A percentile compares a stretch with the other conserved stretches of the same genome.
These are phyloP conservation scores for Nycticorax nycticorax DNA, from an alignment of 2,113 vertebrate genomes.

Conservation along the genomic window DNA sequence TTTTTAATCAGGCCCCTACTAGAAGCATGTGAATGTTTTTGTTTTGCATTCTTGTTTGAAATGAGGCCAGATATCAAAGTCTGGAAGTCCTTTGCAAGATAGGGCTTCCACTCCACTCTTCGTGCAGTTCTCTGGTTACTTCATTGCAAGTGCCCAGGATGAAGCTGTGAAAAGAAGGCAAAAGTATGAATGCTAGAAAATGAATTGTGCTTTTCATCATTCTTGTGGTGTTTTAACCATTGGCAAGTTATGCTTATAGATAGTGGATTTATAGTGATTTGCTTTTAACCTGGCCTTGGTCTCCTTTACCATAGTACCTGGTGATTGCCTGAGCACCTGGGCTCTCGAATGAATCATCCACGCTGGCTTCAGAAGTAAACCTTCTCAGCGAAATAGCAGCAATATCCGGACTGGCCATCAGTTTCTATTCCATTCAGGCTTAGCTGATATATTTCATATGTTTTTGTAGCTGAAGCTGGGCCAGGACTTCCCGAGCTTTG, in stretches of 20 bases:
- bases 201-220: not conserved
- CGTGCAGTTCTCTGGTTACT: not conserved
- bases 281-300: not conserved
- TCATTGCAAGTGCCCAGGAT: fast-evolving
- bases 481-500: constrained; percentile 64
- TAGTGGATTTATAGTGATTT: not conserved
- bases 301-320: not conserved
- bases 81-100: not conserved
- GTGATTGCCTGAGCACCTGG: constrained; percentile 28
- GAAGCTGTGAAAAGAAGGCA: not conserved
- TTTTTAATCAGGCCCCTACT: not conserved
- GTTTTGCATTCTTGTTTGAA: not conserved
- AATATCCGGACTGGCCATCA: constrained; percentile 59
- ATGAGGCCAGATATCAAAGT: not conserved
- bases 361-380: not conserved
- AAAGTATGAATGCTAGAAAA: not conserved
- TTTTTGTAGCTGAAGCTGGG: constrained; percentile 62
- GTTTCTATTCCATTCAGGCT: constrained; percentile 13
- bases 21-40: not conserved
- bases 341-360: not conserved
- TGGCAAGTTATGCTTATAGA: not conserved
- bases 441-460: constrained; percentile 71
- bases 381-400: constrained; percentile 24
- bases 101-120: not conserved
- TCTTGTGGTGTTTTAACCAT: not conserved